Percentiles rank a stretch among this genome's conserved stretches.
Evolutionary conservation across 2,797 vertebrate species (phyloP).

Genomic region (Melopsittacus undulatus): DNA sequence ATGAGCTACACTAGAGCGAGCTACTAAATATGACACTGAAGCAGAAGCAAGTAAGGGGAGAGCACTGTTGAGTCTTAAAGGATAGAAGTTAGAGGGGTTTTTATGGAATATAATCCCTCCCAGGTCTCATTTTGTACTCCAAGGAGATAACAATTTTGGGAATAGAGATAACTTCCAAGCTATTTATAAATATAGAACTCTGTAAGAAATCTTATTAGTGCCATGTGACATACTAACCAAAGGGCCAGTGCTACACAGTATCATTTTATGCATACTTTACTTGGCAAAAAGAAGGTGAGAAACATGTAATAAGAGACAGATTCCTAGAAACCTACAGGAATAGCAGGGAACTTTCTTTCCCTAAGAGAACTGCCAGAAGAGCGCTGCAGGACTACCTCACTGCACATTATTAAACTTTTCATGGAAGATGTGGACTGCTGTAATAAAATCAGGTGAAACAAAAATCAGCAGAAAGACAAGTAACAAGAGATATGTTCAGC

Average conservation of each 20-base stretch:
- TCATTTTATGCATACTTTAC: not conserved
- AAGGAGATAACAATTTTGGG: not conserved
- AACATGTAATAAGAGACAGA: not conserved
- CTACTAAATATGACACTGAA: not conserved
- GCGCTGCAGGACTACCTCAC: not conserved
- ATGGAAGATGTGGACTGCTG: not conserved
- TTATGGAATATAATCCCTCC: not conserved
- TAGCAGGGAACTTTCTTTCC: not conserved
- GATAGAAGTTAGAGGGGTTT: fast-evolving
- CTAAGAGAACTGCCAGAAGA: not conserved
- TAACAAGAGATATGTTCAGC: fast-evolving
- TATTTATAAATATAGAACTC: not conserved
- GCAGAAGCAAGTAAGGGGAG: not conserved
- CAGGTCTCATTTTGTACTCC: not conserved
- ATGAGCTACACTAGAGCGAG: not conserved
- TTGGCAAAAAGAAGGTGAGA: not conserved
- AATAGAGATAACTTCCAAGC: not conserved
- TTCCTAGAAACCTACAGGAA: not conserved
- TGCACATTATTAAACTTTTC: not conserved
- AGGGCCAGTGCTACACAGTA: not conserved
- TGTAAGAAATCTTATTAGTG: not conserved
- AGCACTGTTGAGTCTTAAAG: not conserved
- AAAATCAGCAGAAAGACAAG: not conserved
- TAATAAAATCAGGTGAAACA: not conserved
- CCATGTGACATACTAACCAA: not conserved